Evolutionary conservation across 2,888 invertebrate genomes (phyloP).

Genomic region (Drosophila mayaguana): DNA sequence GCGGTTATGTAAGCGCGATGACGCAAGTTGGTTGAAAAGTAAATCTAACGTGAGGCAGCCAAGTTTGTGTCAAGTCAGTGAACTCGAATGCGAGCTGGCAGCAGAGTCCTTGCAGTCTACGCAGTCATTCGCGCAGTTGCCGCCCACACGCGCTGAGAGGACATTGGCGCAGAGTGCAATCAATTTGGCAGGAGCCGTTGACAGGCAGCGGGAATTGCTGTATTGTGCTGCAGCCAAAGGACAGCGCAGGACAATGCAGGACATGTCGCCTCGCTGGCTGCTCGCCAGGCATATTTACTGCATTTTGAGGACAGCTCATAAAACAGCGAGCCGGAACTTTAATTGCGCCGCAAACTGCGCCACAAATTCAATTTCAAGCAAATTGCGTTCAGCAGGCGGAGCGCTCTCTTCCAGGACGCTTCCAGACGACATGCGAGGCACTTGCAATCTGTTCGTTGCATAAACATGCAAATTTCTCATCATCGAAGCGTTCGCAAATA

Average conservation of each 20-base stretch:
- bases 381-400: slow-evolving; percentile 11
- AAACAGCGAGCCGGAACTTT: slow-evolving; percentile 52
- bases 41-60: slow-evolving; percentile 11
- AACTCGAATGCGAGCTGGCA: slow-evolving; percentile 48
- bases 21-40: slow-evolving; percentile 42
- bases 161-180: slow-evolving; percentile 56
- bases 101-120: neutral
- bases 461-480: slow-evolving; percentile 69
- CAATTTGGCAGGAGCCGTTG: slow-evolving; percentile 63
- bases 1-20: slow-evolving; percentile 42
- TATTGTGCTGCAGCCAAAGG: slow-evolving; percentile 31
- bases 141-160: slow-evolving; percentile 41
- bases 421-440: slow-evolving; percentile 17
- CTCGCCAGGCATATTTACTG: slow-evolving; percentile 73
- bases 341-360: slow-evolving; percentile 68
- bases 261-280: slow-evolving; percentile 59
- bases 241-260: slow-evolving; percentile 47
- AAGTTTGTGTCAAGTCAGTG: slow-evolving; percentile 65
- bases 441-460: slow-evolving; percentile 44
- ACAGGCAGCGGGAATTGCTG: slow-evolving; percentile 54
- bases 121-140: neutral
- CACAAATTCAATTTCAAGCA: slow-evolving; percentile 60
- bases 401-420: neutral
- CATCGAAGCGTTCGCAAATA: slow-evolving; percentile 56
- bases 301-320: slow-evolving; percentile 63